Percentiles rank a stretch among this genome's conserved stretches.
phyloP scores from a whole-genome alignment of 2,888 invertebrate species.

The Alitta virens region DNA sequence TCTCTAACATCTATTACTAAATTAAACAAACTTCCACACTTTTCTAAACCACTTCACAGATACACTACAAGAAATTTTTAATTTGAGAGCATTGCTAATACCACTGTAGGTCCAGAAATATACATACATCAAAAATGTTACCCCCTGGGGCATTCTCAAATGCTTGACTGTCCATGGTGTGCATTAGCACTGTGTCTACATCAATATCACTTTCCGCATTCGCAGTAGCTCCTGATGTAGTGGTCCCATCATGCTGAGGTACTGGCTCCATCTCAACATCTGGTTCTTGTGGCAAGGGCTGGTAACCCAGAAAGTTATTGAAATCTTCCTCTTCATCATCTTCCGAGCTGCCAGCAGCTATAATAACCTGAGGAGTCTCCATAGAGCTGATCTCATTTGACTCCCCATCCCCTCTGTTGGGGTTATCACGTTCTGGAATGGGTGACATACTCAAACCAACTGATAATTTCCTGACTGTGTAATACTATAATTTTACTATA shows the following conservation, averaged over 20 bases:
- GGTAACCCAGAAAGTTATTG: background rate
- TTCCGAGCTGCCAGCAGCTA: constrained; percentile 1
- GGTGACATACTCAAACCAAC: constrained; percentile 1
- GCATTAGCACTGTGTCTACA: background rate
- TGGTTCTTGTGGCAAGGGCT: background rate
- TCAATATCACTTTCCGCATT: background rate
- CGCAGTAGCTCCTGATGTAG: background rate
- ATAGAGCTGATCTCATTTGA: background rate
- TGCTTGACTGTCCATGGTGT: background rate
- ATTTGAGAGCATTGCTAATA: too few relatives aligned
- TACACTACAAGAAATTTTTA: too few relatives aligned
- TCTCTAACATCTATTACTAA: too few relatives aligned
- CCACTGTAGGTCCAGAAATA: too few relatives aligned
- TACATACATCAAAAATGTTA: background rate
- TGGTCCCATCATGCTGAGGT: too few relatives aligned
- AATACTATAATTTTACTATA: too few relatives aligned
- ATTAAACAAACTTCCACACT: too few relatives aligned
- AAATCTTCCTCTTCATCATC: background rate
- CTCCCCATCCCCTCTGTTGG: background rate
- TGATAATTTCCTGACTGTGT: too few relatives aligned
- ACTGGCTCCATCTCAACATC: background rate
- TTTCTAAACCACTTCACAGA: too few relatives aligned
- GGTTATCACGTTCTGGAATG: background rate
- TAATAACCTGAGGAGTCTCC: background rate
- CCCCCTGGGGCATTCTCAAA: background rate